phyloP scores from a whole-genome alignment of 1,140 invertebrate genomes.

The Lordiphosa collinella region DNA sequence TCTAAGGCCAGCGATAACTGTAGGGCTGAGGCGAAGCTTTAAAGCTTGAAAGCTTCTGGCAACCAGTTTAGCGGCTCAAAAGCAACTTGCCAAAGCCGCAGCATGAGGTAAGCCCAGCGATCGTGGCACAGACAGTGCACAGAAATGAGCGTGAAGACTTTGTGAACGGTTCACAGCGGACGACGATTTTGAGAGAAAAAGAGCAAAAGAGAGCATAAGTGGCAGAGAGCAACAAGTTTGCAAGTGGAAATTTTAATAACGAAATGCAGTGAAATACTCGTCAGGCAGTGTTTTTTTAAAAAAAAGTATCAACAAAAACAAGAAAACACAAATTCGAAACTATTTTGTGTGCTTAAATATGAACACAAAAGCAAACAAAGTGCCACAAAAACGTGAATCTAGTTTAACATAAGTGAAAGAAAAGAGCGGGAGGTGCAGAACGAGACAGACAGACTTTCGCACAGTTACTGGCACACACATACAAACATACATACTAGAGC shows the following conservation, averaged over 20 bases:
- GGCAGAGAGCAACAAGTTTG: constrained; percentile 65
- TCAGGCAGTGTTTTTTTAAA: constrained; percentile 36
- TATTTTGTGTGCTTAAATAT: constrained; percentile 34
- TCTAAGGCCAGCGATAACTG: constrained; percentile 31
- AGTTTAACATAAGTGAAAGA: constrained; percentile 37
- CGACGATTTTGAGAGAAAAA: constrained; percentile 27
- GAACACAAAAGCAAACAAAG: constrained; percentile 40
- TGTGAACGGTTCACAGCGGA: constrained; percentile 75
- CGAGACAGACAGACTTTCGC: constrained; percentile 32
- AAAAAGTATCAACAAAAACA: constrained; percentile 15
- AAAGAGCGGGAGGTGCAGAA: constrained; percentile 29
- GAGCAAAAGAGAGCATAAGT: constrained; percentile 26
- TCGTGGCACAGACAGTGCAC: constrained; percentile 42
- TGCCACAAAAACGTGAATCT: constrained; percentile 27
- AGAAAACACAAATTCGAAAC: constrained; percentile 23
- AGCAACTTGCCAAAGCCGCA: constrained; percentile 33
- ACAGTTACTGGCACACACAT: constrained; percentile 6
- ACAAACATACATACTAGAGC: constrained; percentile 18
- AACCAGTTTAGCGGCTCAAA: constrained; percentile 66
- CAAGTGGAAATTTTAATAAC: constrained; percentile 75
- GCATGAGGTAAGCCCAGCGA: constrained; percentile 70
- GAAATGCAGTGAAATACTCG: constrained; percentile 62
- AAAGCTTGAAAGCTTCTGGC: constrained; percentile 15
- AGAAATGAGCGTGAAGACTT: constrained; percentile 77
- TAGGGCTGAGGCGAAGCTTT: not conserved